Conservation (phyloP, 2,888 invertebrate species). For the Lepidocyrtoides sp. region DNA sequence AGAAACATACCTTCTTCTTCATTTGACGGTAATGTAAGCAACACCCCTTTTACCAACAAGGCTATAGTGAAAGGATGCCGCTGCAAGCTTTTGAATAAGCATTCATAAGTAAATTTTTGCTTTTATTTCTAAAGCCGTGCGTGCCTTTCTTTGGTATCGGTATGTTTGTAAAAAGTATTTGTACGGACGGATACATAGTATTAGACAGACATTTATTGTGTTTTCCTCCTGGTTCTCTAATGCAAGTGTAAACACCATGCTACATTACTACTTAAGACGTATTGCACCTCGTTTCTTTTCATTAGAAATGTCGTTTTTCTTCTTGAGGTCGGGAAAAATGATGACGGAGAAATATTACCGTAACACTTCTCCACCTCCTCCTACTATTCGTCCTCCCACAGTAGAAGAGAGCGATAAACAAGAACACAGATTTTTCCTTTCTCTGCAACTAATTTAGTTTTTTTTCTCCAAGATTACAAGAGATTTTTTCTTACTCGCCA, state of each 20-base stretch:
- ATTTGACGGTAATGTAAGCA: not conserved
- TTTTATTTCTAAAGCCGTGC: not conserved
- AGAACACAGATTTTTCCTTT: not conserved
- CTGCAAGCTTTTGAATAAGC: not conserved
- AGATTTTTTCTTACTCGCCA: not conserved
- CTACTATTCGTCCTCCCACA: not conserved
- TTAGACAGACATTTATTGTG: not conserved
- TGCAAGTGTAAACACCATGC: constrained; percentile 2
- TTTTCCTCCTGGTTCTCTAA: not conserved
- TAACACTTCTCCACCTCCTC: constrained; percentile 26
- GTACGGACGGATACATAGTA: not conserved
- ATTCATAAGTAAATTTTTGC: not conserved
- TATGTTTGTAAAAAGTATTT: constrained; percentile 21
- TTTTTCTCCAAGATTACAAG: not conserved
- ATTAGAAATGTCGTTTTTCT: constrained; percentile 39
- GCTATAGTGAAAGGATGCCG: not conserved
- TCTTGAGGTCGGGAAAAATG: constrained; percentile 20
- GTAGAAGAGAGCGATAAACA: not conserved
- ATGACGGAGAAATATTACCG: constrained; percentile 41
- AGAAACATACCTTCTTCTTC: not conserved
- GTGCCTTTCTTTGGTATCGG: not conserved
- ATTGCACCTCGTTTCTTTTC: constrained; percentile 51
- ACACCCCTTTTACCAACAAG: not conserved
- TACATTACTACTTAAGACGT: constrained; percentile 11
- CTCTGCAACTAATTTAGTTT: not conserved